Base-by-base conservation (phyloP, 2,113 vertebrate species). In the Bubalus kerabau region DNA sequence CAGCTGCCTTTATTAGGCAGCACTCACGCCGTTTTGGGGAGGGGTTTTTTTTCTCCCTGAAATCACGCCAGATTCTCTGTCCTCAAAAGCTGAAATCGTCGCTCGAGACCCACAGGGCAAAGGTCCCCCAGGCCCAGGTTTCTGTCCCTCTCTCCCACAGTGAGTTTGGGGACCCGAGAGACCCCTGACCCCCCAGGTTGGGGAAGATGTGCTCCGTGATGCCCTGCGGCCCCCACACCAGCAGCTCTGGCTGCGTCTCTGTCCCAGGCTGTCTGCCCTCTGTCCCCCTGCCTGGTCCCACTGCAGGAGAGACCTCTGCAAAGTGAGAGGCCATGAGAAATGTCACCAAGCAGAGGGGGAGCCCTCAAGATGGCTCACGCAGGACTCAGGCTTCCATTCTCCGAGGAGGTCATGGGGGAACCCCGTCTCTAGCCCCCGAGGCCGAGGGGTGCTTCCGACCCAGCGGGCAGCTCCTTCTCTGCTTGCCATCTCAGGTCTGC, bases 1-100 rank as follows among this genome's bases (percentile, higher is more conserved):
- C 98, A 96, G 98, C 98, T 98, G 98, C 98, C 99, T 99, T 99
- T 99, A 99, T 99, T 99, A 99, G 99, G 99, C 99, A 99, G 97
- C 98, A 32, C 98, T 98, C 98, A 95, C 92, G 98, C 98, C 76
- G 97, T 99, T 99, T 96, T 98, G 98, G 98, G 98, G 99, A 98
- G 98, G 99, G 98, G 98, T 98, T 98, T 99, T 98, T 97, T 21
- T 60, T 96, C 84, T 98, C 98, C 98, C 98, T 98, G 97, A 98
- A 98, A 94, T 74, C 97, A 81, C 28, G 98, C 98, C 98, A 99
- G 96, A 84, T 97, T 95, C 98, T 98, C 97, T 7, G 5, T 97
- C 97, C 97, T 82, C 98, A 98, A 97, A 96, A 62, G 67, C 74
- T 19, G 89, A 96, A 98, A 36, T 62, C 74, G 46, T 93, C 12